These are phyloP conservation scores for Kryptopterus vitreolus DNA, from an alignment of 2,797 vertebrate species.

Conservation along the genomic window DNA sequence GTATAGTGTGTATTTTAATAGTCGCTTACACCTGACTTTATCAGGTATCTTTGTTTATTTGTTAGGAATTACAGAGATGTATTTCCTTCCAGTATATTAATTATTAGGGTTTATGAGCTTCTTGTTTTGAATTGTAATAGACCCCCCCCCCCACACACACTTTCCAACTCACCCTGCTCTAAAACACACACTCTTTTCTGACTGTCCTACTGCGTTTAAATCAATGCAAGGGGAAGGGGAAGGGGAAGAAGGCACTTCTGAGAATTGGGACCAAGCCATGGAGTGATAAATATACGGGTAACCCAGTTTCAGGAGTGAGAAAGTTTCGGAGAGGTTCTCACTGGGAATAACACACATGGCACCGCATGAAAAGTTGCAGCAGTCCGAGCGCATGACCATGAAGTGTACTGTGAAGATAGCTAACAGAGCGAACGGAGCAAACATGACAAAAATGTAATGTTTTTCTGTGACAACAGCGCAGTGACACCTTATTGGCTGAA, in stretches of 20 bases:
- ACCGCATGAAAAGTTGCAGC: not conserved
- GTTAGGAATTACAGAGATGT: not conserved
- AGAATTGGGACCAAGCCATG: not conserved
- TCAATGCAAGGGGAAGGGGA: not conserved
- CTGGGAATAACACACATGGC: not conserved
- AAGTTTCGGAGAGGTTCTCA: constrained; percentile 5
- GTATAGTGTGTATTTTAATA: not conserved
- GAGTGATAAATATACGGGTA: constrained; percentile 1
- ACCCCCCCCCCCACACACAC: too few species aligned
- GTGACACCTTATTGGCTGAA: too few species aligned
- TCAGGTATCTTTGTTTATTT: not conserved
- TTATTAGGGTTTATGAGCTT: too few species aligned
- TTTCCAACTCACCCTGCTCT: too few species aligned
- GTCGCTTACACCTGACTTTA: not conserved
- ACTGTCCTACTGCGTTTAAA: not conserved
- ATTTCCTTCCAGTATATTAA: not conserved
- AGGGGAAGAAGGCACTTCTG: not conserved
- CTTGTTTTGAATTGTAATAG: not conserved
- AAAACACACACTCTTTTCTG: not conserved
- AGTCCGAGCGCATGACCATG: not conserved
- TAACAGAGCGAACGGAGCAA: not conserved
- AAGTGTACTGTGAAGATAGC: not conserved
- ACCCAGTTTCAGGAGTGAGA: constrained; percentile 1
- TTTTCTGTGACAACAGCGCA: too few species aligned
- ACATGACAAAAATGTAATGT: too few species aligned